phyloP scores from a whole-genome alignment of 2,113 vertebrate species.

The Ptychochromis oligacanthus region DNA sequence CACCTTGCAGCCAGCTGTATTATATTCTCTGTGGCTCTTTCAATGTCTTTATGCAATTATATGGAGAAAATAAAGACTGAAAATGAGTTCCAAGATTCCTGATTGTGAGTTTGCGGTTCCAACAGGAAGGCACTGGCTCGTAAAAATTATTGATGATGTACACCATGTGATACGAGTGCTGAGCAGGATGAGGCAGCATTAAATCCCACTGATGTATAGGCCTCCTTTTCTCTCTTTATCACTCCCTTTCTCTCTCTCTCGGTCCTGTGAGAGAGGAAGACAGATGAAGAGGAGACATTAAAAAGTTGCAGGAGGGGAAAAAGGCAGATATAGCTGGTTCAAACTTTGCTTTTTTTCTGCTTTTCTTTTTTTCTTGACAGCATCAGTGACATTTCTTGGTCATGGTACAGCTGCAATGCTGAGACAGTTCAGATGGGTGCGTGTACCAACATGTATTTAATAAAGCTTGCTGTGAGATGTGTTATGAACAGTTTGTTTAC shows the following conservation, averaged over 20 bases:
- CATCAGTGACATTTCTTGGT: neutral
- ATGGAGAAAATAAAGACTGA: slow-evolving; percentile 26
- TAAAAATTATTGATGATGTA: slow-evolving; percentile 68
- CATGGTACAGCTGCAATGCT: neutral
- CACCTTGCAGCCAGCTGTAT: slow-evolving; percentile 1
- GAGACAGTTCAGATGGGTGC: neutral
- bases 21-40: slow-evolving; percentile 2
- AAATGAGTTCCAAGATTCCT: slow-evolving; percentile 25
- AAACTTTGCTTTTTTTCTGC: neutral
- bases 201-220: slow-evolving; percentile 68
- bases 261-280: slow-evolving; percentile 23
- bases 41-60: slow-evolving; percentile 39
- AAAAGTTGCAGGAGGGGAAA: slow-evolving; percentile 9
- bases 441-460: slow-evolving; percentile 37
- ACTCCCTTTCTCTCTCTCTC: slow-evolving; percentile 1
- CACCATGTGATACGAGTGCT: slow-evolving; percentile 55
- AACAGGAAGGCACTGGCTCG: slow-evolving; percentile 31
- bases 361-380: neutral
- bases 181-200: slow-evolving; percentile 47
- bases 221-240: slow-evolving; percentile 21
- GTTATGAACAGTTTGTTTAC: slow-evolving; percentile 17
- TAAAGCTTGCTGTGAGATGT: slow-evolving; percentile 13
- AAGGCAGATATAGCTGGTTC: neutral
- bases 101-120: slow-evolving; percentile 26
- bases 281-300: slow-evolving; percentile 33